phyloP scores from a whole-genome alignment of 2,888 invertebrate genomes.

The Mongoloraphidia duomilia region DNA sequence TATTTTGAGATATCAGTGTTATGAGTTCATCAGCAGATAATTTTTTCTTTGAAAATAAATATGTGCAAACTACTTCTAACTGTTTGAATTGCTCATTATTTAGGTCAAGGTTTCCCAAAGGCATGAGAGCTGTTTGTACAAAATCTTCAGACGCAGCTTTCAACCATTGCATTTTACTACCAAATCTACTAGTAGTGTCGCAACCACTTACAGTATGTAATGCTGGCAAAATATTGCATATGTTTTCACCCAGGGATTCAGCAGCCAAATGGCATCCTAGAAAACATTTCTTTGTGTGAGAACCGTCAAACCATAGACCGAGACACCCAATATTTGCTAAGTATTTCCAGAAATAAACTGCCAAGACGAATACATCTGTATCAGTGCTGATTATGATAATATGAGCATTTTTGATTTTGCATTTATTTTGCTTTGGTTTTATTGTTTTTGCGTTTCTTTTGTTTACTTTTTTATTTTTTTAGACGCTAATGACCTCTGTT shows the following conservation, averaged over 20 bases:
- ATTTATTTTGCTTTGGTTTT: too few species aligned
- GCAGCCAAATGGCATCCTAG: conserved; percentile 17
- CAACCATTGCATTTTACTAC: too few species aligned
- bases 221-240: conserved; percentile 17
- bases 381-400: conserved; percentile 16
- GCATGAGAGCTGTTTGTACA: too few species aligned
- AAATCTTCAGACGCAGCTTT: too few species aligned
- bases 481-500: too few species aligned
- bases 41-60: too few species aligned
- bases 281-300: too few species aligned
- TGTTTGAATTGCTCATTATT: too few species aligned
- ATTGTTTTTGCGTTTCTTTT: too few species aligned
- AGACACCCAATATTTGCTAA: conserved; percentile 10
- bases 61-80: too few species aligned
- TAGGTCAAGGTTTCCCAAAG: too few species aligned
- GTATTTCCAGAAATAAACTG: conserved; percentile 17
- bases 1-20: conserved; percentile 15
- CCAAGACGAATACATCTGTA: conserved; percentile 16
- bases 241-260: conserved; percentile 15
- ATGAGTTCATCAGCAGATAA: conserved; percentile 15
- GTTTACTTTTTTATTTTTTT: too few species aligned
- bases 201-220: conserved; percentile 16
- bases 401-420: conserved; percentile 13
- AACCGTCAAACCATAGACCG: conserved; percentile 11
- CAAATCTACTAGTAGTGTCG: conserved; percentile 12